These are phyloP conservation scores for Bucco capensis DNA, from an alignment of 2,113 vertebrate species.

Conservation along the genomic window DNA sequence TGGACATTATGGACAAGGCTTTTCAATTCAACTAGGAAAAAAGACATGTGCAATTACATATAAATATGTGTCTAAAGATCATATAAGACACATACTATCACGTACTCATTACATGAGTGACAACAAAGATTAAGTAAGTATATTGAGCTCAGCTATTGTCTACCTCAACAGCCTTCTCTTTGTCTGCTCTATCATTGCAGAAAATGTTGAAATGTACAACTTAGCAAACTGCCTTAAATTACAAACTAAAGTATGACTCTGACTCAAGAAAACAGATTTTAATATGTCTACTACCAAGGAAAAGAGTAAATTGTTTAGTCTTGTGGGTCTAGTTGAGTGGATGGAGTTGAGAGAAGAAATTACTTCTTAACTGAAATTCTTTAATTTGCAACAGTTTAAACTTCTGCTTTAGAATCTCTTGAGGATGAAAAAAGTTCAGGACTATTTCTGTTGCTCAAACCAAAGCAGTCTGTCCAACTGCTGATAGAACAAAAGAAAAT, in stretches of 20 bases:
- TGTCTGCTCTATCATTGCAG: background rate
- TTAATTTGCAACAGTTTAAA: background rate
- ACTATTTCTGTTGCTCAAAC: background rate
- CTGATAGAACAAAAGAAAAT: background rate
- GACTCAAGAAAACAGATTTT: background rate
- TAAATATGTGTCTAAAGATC: background rate
- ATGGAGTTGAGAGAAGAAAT: background rate
- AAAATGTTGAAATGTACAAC: constrained; percentile 17
- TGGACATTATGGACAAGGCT: background rate
- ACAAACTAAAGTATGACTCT: background rate
- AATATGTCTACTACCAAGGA: background rate
- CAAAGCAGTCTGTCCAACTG: background rate
- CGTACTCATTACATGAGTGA: background rate
- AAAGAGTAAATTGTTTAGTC: background rate
- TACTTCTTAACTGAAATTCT: background rate
- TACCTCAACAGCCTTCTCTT: background rate
- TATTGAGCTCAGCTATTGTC: background rate
- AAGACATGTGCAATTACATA: background rate
- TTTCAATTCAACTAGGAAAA: background rate
- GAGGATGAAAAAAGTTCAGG: background rate
- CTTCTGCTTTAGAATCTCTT: background rate
- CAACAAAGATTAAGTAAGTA: background rate
- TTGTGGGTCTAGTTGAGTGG: background rate
- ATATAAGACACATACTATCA: background rate
- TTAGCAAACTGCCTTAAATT: constrained; percentile 1